Conservation (phyloP, 2,113 vertebrate genomes). For the Erpornis zantholeuca region DNA sequence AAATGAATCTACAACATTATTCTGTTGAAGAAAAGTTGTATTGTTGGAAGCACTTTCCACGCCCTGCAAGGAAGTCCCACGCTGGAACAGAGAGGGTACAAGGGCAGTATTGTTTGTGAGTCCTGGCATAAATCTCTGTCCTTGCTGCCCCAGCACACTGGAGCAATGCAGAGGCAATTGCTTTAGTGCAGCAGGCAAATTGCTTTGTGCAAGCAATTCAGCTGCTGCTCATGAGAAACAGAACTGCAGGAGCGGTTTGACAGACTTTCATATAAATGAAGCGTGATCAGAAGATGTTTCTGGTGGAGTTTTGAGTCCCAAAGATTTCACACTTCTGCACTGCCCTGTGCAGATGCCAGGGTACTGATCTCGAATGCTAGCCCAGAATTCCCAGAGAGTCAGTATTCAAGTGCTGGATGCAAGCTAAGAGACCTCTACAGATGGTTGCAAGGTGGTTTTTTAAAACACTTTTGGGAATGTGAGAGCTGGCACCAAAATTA, state of each 20-base stretch:
- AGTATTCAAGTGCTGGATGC: neutral
- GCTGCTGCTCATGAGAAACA: neutral
- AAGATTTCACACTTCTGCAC: neutral
- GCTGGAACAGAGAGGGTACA: neutral
- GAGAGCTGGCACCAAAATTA: conserved; percentile 25
- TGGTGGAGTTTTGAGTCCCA: neutral
- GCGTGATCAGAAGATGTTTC: neutral
- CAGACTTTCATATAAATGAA: neutral
- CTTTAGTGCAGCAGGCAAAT: neutral
- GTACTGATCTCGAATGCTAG: neutral
- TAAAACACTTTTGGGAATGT: conserved; percentile 17
- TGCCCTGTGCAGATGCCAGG: neutral
- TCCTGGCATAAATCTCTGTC: neutral
- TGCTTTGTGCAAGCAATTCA: neutral
- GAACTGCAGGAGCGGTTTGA: neutral
- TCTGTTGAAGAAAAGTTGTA: neutral
- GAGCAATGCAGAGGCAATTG: neutral
- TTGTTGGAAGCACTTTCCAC: neutral
- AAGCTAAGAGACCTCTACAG: neutral
- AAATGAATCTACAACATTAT: neutral
- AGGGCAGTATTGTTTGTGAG: neutral
- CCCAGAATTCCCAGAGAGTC: neutral
- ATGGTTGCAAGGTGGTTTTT: conserved; percentile 48
- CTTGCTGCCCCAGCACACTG: neutral
- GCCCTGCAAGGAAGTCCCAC: neutral